Conservation (phyloP, 1,140 invertebrate genomes). For the Aphaenogaster floridana region DNA sequence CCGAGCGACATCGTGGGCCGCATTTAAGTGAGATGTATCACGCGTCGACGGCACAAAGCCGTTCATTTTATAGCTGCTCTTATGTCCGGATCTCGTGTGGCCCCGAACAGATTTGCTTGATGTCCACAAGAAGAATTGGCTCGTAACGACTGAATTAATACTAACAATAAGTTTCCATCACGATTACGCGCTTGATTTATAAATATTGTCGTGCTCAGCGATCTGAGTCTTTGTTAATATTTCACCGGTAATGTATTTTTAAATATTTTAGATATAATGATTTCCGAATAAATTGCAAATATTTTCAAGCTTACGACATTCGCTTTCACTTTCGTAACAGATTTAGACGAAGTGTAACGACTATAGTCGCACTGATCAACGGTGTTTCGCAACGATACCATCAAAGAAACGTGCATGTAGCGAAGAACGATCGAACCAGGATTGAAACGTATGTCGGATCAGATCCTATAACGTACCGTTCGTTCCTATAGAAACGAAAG, state of each 20-base stretch:
- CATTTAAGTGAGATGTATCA: constrained; percentile 72
- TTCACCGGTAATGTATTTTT: background rate
- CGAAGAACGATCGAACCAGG: constrained; percentile 56
- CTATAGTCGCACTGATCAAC: background rate
- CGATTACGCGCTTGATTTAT: background rate
- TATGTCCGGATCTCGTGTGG: background rate
- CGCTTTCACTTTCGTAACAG: constrained; percentile 50
- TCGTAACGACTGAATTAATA: background rate
- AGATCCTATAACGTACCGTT: constrained; percentile 10
- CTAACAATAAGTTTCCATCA: background rate
- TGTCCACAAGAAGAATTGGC: constrained; percentile 26
- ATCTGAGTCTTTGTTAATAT: background rate
- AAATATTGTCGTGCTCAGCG: background rate
- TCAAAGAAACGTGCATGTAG: constrained; percentile 6
- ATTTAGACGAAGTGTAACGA: constrained; percentile 17
- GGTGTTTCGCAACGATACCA: constrained; percentile 53
- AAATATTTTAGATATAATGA: background rate
- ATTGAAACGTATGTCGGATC: constrained; percentile 55
- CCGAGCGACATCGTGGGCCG: constrained; percentile 37
- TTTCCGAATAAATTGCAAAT: background rate
- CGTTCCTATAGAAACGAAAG: constrained; percentile 54
- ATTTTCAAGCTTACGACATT: background rate
- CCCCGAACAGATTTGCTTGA: constrained; percentile 36
- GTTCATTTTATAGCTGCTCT: constrained; percentile 40
- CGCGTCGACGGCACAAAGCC: constrained; percentile 62